Percentiles rank a stretch among this genome's conserved stretches.
Evolutionary conservation across 2,888 invertebrate species (phyloP).

Genomic region (Elysia crispata): DNA sequence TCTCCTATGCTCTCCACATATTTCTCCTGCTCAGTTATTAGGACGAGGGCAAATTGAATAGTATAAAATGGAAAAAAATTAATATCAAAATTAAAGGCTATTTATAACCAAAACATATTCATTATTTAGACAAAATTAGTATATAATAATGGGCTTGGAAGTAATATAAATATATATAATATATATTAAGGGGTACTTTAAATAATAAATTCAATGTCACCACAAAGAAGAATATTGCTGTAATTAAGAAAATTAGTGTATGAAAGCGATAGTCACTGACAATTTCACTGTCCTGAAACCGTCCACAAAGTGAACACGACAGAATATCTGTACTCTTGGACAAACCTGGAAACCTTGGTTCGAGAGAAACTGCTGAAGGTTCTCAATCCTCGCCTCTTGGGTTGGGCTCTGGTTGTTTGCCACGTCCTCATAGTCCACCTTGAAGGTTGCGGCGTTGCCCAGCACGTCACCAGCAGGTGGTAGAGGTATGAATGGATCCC

Average conservation of each 20-base stretch:
- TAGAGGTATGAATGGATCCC: too few relatives aligned
- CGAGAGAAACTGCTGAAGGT: neutral
- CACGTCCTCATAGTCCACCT: slow-evolving; percentile 29
- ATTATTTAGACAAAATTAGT: too few relatives aligned
- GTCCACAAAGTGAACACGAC: neutral
- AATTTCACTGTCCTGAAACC: neutral
- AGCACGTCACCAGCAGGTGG: too few relatives aligned
- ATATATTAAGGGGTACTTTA: too few relatives aligned
- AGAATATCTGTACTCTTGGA: neutral
- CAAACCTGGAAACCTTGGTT: slow-evolving; percentile 17
- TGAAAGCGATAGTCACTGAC: neutral
- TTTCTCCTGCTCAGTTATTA: too few relatives aligned
- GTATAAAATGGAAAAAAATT: too few relatives aligned
- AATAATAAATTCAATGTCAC: too few relatives aligned
- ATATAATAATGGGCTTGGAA: too few relatives aligned
- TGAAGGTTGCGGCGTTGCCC: neutral
- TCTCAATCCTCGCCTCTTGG: slow-evolving; percentile 6
- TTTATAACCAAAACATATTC: too few relatives aligned
- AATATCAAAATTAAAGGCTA: too few relatives aligned
- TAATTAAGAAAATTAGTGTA: neutral
- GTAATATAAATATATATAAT: neutral
- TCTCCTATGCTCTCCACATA: slow-evolving; percentile 14
- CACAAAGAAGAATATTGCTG: neutral
- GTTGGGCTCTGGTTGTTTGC: neutral
- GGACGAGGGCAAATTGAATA: too few relatives aligned